These are phyloP conservation scores for Spilarctia lutea DNA, from an alignment of 2,888 invertebrate genomes.

Conservation along the genomic window DNA sequence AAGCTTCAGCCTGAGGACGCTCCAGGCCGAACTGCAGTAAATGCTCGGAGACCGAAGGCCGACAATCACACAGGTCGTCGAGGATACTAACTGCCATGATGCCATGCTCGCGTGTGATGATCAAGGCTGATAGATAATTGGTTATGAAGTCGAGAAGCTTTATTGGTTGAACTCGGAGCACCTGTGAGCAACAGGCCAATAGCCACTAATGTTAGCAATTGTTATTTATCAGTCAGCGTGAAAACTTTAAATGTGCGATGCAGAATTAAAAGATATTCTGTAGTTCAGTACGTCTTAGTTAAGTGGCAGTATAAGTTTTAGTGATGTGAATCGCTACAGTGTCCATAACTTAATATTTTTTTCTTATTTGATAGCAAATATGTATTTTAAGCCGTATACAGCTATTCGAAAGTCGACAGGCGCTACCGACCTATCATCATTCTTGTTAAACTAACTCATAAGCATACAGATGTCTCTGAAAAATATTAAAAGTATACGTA, in stretches of 20 bases:
- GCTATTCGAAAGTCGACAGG: background rate
- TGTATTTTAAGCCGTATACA: background rate
- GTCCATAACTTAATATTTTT: background rate
- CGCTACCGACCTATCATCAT: background rate
- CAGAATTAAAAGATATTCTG: too few species aligned
- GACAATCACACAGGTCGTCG: slow-evolving; percentile 80
- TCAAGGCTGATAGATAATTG: slow-evolving; percentile 90
- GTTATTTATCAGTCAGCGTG: background rate
- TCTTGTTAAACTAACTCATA: too few species aligned
- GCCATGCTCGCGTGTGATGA: slow-evolving; percentile 89
- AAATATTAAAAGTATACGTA: too few species aligned
- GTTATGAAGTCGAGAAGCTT: slow-evolving; percentile 89
- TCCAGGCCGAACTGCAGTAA: slow-evolving; percentile 67
- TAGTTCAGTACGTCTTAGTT: background rate
- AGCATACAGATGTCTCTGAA: too few species aligned
- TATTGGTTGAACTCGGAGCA: slow-evolving; percentile 89
- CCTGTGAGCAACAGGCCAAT: slow-evolving; percentile 70
- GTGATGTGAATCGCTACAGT: too few species aligned
- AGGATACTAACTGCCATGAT: slow-evolving; percentile 75
- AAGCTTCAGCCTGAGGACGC: slow-evolving; percentile 43
- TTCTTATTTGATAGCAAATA: background rate
- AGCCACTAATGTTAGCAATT: background rate
- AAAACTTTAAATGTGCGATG: background rate
- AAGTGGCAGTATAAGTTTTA: background rate
- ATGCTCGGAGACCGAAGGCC: slow-evolving; percentile 73